A percentile compares a stretch with the other conserved stretches of the same genome.
These are phyloP conservation scores for Caenorhabditis afra DNA, from an alignment of 2,888 invertebrate genomes.

Conservation along the genomic window DNA sequence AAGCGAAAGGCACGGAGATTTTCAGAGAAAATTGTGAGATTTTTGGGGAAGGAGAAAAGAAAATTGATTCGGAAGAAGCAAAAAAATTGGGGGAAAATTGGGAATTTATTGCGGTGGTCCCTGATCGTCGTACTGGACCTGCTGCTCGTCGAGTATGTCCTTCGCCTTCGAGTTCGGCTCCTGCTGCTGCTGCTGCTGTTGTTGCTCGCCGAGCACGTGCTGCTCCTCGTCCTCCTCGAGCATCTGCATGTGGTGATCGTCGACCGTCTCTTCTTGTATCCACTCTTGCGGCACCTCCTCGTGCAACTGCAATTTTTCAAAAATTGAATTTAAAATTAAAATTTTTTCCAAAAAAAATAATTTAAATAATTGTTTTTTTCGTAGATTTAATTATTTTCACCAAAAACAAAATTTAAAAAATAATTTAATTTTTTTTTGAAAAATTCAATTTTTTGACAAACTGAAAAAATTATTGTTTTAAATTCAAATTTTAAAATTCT, in stretches of 20 bases:
- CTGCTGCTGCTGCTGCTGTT: conserved; percentile 18
- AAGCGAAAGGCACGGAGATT: not conserved
- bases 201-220: conserved; percentile 23
- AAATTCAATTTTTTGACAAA: too few relatives aligned
- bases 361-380: too few relatives aligned
- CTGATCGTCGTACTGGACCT: too few relatives aligned
- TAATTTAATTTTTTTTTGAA: too few relatives aligned
- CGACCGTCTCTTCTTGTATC: conserved; percentile 60
- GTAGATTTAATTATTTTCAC: too few relatives aligned
- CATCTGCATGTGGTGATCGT: conserved; percentile 29
- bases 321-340: not conserved
- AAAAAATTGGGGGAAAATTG: not conserved
- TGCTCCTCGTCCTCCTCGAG: conserved; percentile 23
- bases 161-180: conserved; percentile 12
- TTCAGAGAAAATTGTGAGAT: too few relatives aligned
- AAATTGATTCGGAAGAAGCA: too few relatives aligned
- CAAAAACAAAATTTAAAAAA: not conserved
- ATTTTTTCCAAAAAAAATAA: not conserved
- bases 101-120: too few relatives aligned
- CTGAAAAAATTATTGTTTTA: too few relatives aligned
- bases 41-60: too few relatives aligned
- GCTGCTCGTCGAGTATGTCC: not conserved
- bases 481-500: too few relatives aligned
- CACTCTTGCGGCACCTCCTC: conserved; percentile 57
- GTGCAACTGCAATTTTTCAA: conserved; percentile 9